Conservation (phyloP, 2,113 vertebrate species). For the Eolophus roseicapilla region DNA sequence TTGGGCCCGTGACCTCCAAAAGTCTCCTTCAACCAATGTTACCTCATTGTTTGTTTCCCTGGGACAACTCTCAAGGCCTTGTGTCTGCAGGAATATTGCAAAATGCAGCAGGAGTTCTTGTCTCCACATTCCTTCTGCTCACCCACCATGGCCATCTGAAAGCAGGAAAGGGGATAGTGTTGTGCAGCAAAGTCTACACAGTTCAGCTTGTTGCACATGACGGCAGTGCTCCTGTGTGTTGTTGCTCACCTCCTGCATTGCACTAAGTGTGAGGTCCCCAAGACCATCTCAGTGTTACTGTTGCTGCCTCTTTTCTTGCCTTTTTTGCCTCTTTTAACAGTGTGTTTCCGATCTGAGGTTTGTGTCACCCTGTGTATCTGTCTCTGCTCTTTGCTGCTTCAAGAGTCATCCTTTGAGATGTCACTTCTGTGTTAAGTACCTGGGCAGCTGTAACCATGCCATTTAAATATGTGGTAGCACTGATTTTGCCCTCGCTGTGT, state of each 20-base stretch:
- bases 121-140: neutral
- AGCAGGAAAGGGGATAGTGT: accelerated
- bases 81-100: neutral
- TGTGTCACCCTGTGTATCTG: neutral
- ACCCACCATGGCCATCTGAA: neutral
- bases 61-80: neutral
- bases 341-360: neutral
- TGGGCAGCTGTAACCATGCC: neutral
- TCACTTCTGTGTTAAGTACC: too few species aligned
- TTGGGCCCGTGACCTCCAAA: neutral
- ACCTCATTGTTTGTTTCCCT: neutral
- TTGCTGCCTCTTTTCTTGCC: neutral
- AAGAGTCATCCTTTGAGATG: accelerated
- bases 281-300: neutral
- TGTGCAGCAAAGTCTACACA: accelerated
- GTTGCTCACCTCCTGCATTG: neutral
- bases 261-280: accelerated
- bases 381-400: neutral
- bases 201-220: accelerated
- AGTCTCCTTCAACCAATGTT: neutral
- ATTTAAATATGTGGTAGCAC: accelerated
- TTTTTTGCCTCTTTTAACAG: accelerated
- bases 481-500: neutral
- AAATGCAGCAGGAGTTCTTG: neutral
- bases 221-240: accelerated